These are phyloP conservation scores for Capromys pilorides DNA, from an alignment of 2,797 vertebrate species.

Conservation along the genomic window DNA sequence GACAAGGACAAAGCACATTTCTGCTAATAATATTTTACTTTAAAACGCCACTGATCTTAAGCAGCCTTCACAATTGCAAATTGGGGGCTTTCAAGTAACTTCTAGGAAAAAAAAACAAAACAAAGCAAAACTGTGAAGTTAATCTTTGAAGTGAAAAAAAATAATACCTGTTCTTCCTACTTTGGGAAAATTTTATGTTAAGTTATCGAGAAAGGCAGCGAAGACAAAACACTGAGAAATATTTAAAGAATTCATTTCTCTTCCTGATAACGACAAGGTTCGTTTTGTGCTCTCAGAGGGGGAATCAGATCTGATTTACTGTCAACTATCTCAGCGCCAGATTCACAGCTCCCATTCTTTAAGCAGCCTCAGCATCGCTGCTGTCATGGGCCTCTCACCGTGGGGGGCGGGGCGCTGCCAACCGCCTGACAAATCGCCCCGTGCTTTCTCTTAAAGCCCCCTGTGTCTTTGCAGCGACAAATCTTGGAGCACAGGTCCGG, in stretches of 20 bases:
- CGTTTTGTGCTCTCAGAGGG: slow-evolving; percentile 72
- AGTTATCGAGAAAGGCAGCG: slow-evolving; percentile 72
- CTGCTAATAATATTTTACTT: slow-evolving; percentile 75
- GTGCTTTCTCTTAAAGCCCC: neutral
- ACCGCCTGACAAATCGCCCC: slow-evolving; percentile 36
- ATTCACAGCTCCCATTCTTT: slow-evolving; percentile 73
- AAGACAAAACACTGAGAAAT: slow-evolving; percentile 78
- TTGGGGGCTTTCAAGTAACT: slow-evolving; percentile 75
- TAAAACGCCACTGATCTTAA: slow-evolving; percentile 75
- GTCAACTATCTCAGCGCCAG: slow-evolving; percentile 59
- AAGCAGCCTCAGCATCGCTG: slow-evolving; percentile 32
- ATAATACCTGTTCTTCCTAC: slow-evolving; percentile 61
- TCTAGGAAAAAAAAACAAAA: slow-evolving; percentile 60
- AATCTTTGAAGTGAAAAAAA: slow-evolving; percentile 81
- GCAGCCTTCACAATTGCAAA: slow-evolving; percentile 73
- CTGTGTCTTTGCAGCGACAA: slow-evolving; percentile 64
- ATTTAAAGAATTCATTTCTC: slow-evolving; percentile 84
- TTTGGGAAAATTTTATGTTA: slow-evolving; percentile 77
- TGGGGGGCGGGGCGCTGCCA: slow-evolving; percentile 29
- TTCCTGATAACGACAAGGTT: slow-evolving; percentile 77
- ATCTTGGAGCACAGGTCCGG: neutral
- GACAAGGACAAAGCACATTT: slow-evolving; percentile 69
- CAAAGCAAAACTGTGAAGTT: slow-evolving; percentile 77
- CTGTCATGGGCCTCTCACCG: slow-evolving; percentile 60
- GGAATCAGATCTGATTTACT: slow-evolving; percentile 76